phyloP scores from a whole-genome alignment of 2,113 vertebrate genomes.

The Poeciliopsis occidentalis region DNA sequence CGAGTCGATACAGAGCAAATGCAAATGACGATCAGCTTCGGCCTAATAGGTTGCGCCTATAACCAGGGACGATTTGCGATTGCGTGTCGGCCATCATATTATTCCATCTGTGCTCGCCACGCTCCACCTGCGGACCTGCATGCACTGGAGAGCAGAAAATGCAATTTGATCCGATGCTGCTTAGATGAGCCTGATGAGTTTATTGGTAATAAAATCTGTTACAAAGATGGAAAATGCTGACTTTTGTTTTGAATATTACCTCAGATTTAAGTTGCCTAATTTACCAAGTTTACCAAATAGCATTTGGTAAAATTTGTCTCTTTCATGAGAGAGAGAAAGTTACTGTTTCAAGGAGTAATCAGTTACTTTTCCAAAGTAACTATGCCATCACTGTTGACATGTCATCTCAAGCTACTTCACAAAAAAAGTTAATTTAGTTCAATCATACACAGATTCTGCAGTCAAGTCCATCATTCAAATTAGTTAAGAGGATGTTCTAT shows the following conservation, averaged over 20 bases:
- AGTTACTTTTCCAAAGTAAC: no score
- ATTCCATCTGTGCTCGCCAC: conserved; percentile 5
- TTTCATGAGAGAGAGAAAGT: no score
- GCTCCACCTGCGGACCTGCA: conserved; percentile 5
- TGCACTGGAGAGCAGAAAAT: conserved; percentile 32
- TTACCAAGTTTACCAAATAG: conserved; percentile 34
- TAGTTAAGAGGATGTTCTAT: no score
- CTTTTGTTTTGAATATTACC: conserved; percentile 58
- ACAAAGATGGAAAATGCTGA: conserved; percentile 36
- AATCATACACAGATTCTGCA: no score
- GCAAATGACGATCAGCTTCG: conserved; percentile 38
- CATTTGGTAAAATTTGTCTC: not conserved
- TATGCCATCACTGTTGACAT: no score
- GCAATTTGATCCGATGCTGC: conserved; percentile 47
- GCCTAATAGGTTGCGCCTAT: conserved; percentile 54
- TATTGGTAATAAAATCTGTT: conserved; percentile 52
- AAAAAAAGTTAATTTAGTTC: no score
- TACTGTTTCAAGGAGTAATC: no score
- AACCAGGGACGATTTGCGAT: conserved; percentile 13
- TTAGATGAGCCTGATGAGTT: conserved; percentile 50
- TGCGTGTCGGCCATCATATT: conserved; percentile 27
- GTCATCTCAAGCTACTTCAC: no score
- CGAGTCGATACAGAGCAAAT: conserved; percentile 37
- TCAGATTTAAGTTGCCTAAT: conserved; percentile 39
- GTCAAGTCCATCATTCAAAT: no score